Evolutionary conservation across 2,888 invertebrate genomes (phyloP).

Genomic region (Caenorhabditis sp.): DNA sequence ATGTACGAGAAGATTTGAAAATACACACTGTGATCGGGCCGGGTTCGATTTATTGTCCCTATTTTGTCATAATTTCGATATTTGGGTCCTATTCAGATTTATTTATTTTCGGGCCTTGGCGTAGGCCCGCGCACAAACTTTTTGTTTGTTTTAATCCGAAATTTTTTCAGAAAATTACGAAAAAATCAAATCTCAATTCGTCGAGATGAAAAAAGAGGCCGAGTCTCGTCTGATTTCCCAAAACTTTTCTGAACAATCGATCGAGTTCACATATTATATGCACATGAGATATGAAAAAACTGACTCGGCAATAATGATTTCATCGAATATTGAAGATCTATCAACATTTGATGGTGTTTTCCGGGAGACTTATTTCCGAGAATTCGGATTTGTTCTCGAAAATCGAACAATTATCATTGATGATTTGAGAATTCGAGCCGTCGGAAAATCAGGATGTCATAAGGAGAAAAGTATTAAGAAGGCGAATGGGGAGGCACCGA

Average conservation of each 20-base stretch:
- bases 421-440: conserved; percentile 78
- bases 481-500: conserved; percentile 13
- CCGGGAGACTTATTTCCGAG: conserved; percentile 82
- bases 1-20: no score
- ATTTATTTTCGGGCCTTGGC: no score
- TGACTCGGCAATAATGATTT: conserved; percentile 64
- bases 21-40: no score
- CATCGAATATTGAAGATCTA: conserved; percentile 5
- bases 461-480: conserved; percentile 21
- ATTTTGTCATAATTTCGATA: no score
- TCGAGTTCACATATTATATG: conserved; percentile 81
- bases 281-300: conserved; percentile 75
- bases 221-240: conserved; percentile 6
- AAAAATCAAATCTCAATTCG: conserved; percentile 7
- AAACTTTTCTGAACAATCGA: conserved; percentile 66
- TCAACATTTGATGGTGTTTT: conserved; percentile 74
- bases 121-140: no score
- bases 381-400: conserved; percentile 91
- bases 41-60: no score
- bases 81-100: no score
- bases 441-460: conserved; percentile 47
- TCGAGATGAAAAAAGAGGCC: neutral
- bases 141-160: no score
- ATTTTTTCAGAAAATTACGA: conserved; percentile 42
- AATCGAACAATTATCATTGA: conserved; percentile 85